Evolutionary conservation across 2,888 invertebrate genomes (phyloP).

Genomic region (Mayetiola destructor): DNA sequence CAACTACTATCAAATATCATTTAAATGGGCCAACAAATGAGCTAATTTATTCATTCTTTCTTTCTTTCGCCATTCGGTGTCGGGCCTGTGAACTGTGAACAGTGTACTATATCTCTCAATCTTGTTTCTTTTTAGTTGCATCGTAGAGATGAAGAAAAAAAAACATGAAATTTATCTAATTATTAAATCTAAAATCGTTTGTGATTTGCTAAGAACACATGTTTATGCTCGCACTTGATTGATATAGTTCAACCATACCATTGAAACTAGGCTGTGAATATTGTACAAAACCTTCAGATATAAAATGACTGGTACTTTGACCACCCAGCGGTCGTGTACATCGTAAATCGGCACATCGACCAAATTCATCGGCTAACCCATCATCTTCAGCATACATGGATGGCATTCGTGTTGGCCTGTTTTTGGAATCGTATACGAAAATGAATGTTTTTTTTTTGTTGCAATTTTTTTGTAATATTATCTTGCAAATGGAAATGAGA

Average conservation of each 20-base stretch:
- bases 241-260: slow-evolving; percentile 25
- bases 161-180: not conserved
- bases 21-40: no score
- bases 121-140: not conserved
- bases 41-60: no score
- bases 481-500: not conserved
- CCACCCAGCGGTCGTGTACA: slow-evolving; percentile 24
- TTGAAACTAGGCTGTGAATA: slow-evolving; percentile 37
- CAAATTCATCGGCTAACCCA: slow-evolving; percentile 26
- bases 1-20: no score
- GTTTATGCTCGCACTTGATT: slow-evolving; percentile 9
- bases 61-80: no score
- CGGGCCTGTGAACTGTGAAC: no score
- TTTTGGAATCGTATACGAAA: not conserved
- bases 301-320: slow-evolving; percentile 25
- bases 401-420: slow-evolving; percentile 35
- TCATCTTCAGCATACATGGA: slow-evolving; percentile 37
- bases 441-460: not conserved
- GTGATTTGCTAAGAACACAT: slow-evolving; percentile 10
- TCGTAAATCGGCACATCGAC: slow-evolving; percentile 23
- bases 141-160: no score
- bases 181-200: not conserved
- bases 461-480: not conserved
- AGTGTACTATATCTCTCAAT: no score
- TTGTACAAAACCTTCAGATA: slow-evolving; percentile 36